Conservation (phyloP, 2,888 invertebrate genomes). For the Chaitophorus viminalis region DNA sequence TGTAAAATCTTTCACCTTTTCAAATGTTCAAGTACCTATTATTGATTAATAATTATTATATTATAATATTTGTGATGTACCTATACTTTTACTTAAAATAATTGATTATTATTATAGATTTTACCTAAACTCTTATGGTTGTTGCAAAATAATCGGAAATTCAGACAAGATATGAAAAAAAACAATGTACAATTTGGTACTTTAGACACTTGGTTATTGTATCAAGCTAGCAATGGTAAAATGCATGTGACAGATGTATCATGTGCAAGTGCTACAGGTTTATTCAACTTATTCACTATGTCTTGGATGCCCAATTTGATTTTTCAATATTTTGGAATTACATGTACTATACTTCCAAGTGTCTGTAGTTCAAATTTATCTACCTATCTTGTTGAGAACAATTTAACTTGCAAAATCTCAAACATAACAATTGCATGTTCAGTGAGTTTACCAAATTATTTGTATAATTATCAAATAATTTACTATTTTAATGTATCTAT, state of each 20-base stretch:
- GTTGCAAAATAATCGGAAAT: conserved; percentile 76
- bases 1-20: conserved; percentile 59
- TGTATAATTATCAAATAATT: not conserved
- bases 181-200: conserved; percentile 84
- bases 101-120: conserved; percentile 71
- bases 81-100: conserved; percentile 28
- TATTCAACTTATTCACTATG: conserved; percentile 92
- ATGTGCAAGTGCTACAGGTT: conserved; percentile 89
- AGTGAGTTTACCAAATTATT: conserved; percentile 71
- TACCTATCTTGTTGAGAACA: conserved; percentile 73
- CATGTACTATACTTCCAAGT: conserved; percentile 79
- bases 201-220: conserved; percentile 92
- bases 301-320: conserved; percentile 81
- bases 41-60: conserved; percentile 12
- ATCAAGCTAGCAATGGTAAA: conserved; percentile 73
- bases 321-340: conserved; percentile 78
- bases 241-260: conserved; percentile 88
- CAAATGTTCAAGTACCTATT: conserved; percentile 62
- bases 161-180: conserved; percentile 74
- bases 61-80: conserved; percentile 14
- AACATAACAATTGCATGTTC: conserved; percentile 82
- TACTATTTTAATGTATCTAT: not conserved
- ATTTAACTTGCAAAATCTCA: conserved; percentile 73
- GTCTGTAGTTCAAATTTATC: conserved; percentile 82
- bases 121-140: conserved; percentile 83